Percentiles rank a stretch among this genome's conserved stretches.
Conservation (phyloP, 2,888 invertebrate species). For the Anoplius nigerrimus region DNA sequence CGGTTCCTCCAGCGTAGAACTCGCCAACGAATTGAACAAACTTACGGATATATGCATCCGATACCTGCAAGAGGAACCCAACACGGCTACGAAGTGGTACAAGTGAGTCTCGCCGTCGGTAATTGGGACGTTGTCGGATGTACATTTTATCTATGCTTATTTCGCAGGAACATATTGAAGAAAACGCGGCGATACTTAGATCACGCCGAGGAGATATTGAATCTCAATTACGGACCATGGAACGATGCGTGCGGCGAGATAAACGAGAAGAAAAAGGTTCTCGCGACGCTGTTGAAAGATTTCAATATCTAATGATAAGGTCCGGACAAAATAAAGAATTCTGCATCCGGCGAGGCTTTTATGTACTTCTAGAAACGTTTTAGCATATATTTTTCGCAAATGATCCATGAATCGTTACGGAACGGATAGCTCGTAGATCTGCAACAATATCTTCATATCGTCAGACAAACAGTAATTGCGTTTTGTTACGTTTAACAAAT, state of each 20-base stretch:
- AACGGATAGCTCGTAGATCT: too few relatives aligned
- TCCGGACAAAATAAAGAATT: conserved; percentile 26
- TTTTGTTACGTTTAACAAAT: too few relatives aligned
- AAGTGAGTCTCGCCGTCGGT: conserved; percentile 51
- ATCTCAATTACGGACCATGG: conserved; percentile 78
- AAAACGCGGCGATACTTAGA: conserved; percentile 77
- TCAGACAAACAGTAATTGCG: too few relatives aligned
- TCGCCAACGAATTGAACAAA: conserved; percentile 81
- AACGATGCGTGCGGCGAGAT: conserved; percentile 75
- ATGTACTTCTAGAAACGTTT: neutral
- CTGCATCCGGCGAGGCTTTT: conserved; percentile 6
- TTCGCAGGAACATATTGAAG: conserved; percentile 75
- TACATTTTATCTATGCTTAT: conserved; percentile 6
- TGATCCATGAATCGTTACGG: too few relatives aligned
- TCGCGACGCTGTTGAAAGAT: conserved; percentile 70
- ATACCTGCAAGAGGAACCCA: conserved; percentile 69
- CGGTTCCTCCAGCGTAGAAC: conserved; percentile 81
- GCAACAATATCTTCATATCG: too few relatives aligned
- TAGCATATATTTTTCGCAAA: conserved; percentile 6
- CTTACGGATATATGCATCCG: conserved; percentile 79
- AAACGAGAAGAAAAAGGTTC: conserved; percentile 72
- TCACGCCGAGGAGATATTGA: conserved; percentile 76
- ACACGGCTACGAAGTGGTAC: conserved; percentile 50
- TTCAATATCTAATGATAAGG: conserved; percentile 45
- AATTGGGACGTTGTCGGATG: conserved; percentile 8